A percentile compares a stretch with the other conserved stretches of the same genome.
Evolutionary conservation across 2,797 vertebrate genomes (phyloP).

Genomic region (Hybognathus amarus): DNA sequence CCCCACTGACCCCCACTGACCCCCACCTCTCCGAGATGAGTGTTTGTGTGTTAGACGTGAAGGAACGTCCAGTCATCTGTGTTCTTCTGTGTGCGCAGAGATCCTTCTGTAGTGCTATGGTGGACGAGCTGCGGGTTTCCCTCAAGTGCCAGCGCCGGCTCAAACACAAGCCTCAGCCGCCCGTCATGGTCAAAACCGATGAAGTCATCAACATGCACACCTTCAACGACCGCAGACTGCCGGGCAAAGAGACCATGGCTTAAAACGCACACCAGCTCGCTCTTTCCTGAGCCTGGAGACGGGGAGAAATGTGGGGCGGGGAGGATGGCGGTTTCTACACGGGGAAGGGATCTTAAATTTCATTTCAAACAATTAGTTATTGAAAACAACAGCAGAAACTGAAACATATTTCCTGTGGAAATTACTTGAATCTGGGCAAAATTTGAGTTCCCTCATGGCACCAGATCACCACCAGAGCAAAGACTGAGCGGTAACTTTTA

Average conservation of each 20-base stretch:
- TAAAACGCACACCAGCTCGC: constrained; percentile 74
- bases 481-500: constrained; percentile 58
- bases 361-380: constrained; percentile 87
- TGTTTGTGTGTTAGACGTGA: constrained; percentile 27
- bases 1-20: constrained; percentile 28
- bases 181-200: constrained; percentile 97
- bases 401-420: constrained; percentile 99
- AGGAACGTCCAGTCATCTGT: constrained; percentile 25
- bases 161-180: constrained; percentile 97
- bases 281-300: constrained; percentile 43
- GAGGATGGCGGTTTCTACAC: constrained; percentile 41
- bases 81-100: constrained; percentile 76
- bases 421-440: constrained; percentile 95
- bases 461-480: constrained; percentile 83
- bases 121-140: constrained; percentile 95
- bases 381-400: constrained; percentile 66
- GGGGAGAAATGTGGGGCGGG: constrained; percentile 29
- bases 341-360: constrained; percentile 72
- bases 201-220: constrained; percentile 99
- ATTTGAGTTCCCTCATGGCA: constrained; percentile 94
- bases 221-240: constrained; percentile 98
- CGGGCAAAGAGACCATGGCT: constrained; percentile 99
- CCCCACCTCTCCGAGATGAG: constrained; percentile 36
- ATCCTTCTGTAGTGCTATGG: constrained; percentile 98
- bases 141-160: constrained; percentile 97